Evolutionary conservation across 2,888 invertebrate species (phyloP), one percentile per base, ranked within the genome.

Genomic region (Cheilosia scutellata): DNA sequence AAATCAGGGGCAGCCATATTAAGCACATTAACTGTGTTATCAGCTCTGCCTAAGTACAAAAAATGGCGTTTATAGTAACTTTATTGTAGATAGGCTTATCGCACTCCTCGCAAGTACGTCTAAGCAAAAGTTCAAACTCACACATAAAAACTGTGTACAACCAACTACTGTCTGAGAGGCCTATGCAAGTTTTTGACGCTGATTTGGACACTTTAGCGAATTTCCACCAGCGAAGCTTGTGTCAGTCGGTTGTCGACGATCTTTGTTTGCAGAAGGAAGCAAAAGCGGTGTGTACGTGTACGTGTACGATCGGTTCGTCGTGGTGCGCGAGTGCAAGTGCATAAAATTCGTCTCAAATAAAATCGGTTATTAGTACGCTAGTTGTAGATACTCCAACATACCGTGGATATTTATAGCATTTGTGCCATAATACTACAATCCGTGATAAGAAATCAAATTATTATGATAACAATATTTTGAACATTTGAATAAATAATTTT

Each of bases 211-310:
- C 42, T 63, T 58, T 65, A 65, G 71, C 74, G 53, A 71, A 62
- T 71, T 84, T 80, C 60, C 66, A 62, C 60, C 11, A 51, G 2
- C 40, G 55, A 65, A 40, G 25, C 51, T 33, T 75, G 66, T 60
- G 65, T 47, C 84, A 84, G 84, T 80, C 75, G 75, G 47, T 51
- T 79, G 75, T 60, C 75, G 80, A 80, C 75, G 33, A 84, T 84
- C 75, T 79, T 75, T 80, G 80, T 84, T 84, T 84, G 60, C 80
- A 76, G 84, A 76, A 60, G 74, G 84, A 80, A 80, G 33, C 55
- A 47, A 40, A 71, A 68, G 33, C 47, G 29, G 44, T 42, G 37
- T 62, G 33, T 20, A 20, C 20, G 20, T 20, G 20, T 20, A 20
- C 20, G 20, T 20, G 20, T 37, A 7, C 16, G 27, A 40, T 33